phyloP scores from a whole-genome alignment of 2,888 invertebrate genomes.

The Vesta saturnalis region DNA sequence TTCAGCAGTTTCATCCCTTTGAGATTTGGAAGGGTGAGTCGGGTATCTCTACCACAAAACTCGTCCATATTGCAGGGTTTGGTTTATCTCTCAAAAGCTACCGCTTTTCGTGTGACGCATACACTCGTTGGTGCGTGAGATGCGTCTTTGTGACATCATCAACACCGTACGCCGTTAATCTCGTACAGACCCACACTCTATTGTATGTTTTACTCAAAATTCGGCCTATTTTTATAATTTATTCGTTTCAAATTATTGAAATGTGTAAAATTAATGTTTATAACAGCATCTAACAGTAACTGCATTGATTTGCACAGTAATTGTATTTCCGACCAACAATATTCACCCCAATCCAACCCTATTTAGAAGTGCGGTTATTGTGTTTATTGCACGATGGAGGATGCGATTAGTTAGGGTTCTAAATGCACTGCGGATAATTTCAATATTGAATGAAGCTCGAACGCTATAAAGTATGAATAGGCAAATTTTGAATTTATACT shows the following conservation, averaged over 20 bases:
- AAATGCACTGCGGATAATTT: slow-evolving; percentile 35
- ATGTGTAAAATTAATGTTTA: slow-evolving; percentile 13
- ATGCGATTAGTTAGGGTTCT: slow-evolving; percentile 40
- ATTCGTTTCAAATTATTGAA: neutral
- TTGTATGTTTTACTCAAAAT: slow-evolving; percentile 24
- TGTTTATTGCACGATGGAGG: slow-evolving; percentile 45
- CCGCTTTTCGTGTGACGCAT: slow-evolving; percentile 51
- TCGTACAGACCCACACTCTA: slow-evolving; percentile 44
- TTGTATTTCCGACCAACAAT: slow-evolving; percentile 45
- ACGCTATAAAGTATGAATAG: slow-evolving; percentile 16
- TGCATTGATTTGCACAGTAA: slow-evolving; percentile 38
- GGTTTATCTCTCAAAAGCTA: slow-evolving; percentile 48
- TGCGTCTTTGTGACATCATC: slow-evolving; percentile 52
- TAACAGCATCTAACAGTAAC: slow-evolving; percentile 25
- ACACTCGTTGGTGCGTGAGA: slow-evolving; percentile 45
- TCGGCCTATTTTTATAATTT: neutral
- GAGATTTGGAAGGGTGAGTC: slow-evolving; percentile 31
- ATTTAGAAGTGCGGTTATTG: slow-evolving; percentile 47
- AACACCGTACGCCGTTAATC: slow-evolving; percentile 51
- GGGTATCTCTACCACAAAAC: slow-evolving; percentile 29
- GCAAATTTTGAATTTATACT: neutral
- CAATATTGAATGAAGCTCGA: slow-evolving; percentile 35
- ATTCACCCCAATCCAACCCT: slow-evolving; percentile 43
- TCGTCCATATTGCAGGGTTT: slow-evolving; percentile 34
- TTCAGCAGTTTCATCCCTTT: slow-evolving; percentile 37